Evolutionary conservation across 2,113 vertebrate species (phyloP).

Genomic region (Eonycteris spelaea): DNA sequence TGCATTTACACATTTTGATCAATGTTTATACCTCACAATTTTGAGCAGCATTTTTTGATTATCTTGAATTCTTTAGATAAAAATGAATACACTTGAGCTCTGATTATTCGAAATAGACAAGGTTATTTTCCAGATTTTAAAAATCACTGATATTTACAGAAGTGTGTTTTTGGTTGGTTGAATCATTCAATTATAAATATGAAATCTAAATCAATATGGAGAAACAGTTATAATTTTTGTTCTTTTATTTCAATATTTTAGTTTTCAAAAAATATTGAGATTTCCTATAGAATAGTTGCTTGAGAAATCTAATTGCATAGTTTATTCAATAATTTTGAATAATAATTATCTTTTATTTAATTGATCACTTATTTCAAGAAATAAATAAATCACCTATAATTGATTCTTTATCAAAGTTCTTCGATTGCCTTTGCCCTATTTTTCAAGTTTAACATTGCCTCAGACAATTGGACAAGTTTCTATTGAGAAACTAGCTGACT

Average conservation of each 20-base stretch:
- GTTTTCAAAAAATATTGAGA: not conserved
- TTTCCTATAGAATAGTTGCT: not conserved
- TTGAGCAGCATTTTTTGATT: not conserved
- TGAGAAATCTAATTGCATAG: not conserved
- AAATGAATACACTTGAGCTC: not conserved
- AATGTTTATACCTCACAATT: not conserved
- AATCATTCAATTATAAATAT: not conserved
- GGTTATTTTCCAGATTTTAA: not conserved
- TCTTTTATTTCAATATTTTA: not conserved
- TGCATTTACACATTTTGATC: not conserved
- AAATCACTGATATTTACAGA: not conserved
- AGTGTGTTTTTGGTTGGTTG: not conserved
- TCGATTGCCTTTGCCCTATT: constrained; percentile 33
- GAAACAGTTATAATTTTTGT: not conserved
- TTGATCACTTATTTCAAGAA: not conserved
- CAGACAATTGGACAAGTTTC: constrained; percentile 92
- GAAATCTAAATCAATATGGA: not conserved
- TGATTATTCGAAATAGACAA: not conserved
- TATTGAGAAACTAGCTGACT: constrained; percentile 95
- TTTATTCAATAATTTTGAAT: not conserved
- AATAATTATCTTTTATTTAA: not conserved
- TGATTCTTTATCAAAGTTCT: not conserved
- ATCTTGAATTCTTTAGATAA: not conserved
- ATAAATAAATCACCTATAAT: not conserved
- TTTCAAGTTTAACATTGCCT: constrained; percentile 89